A percentile compares a stretch with the other conserved stretches of the same genome.
Evolutionary conservation across 2,888 invertebrate species (phyloP).

Genomic region (Tillus elongatus): DNA sequence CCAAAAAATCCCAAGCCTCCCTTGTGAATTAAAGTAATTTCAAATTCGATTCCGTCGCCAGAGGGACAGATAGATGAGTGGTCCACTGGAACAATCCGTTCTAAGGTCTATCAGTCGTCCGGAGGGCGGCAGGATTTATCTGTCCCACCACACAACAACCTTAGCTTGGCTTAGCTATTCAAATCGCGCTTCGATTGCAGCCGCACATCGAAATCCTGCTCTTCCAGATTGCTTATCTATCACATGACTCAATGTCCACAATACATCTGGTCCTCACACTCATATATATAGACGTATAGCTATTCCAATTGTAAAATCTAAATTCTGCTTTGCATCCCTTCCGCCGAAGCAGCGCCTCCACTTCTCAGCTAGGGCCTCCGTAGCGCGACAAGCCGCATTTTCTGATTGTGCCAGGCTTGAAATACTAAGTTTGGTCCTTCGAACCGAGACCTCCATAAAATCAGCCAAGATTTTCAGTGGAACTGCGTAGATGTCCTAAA

Average conservation of each 20-base stretch:
- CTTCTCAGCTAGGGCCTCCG: conserved; percentile 10
- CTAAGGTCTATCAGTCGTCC: conserved; percentile 33
- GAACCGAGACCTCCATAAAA: too few species aligned
- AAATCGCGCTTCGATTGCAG: conserved; percentile 45
- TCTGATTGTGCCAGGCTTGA: conserved; percentile 21
- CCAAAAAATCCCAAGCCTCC: conserved; percentile 42
- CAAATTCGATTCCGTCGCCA: conserved; percentile 44
- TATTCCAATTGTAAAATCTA: conserved; percentile 43
- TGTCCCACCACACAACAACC: conserved; percentile 41
- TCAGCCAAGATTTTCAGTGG: too few species aligned
- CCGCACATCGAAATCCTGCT: conserved; percentile 36
- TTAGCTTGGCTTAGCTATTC: conserved; percentile 44
- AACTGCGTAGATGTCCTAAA: too few species aligned
- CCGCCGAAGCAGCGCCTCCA: conserved; percentile 23
- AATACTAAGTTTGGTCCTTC: conserved; percentile 20
- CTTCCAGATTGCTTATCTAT: conserved; percentile 29
- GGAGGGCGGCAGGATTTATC: conserved; percentile 35
- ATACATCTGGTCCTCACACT: conserved; percentile 35
- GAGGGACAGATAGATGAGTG: conserved; percentile 45
- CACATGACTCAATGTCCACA: too few species aligned
- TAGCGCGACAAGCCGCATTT: conserved; percentile 25
- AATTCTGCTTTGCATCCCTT: conserved; percentile 43
- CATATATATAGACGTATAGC: conserved; percentile 40
- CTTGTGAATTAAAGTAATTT: conserved; percentile 46
- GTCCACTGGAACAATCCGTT: conserved; percentile 40